Evolutionary conservation across 2,888 invertebrate species (phyloP).

Genomic region (Muscina levida): DNA sequence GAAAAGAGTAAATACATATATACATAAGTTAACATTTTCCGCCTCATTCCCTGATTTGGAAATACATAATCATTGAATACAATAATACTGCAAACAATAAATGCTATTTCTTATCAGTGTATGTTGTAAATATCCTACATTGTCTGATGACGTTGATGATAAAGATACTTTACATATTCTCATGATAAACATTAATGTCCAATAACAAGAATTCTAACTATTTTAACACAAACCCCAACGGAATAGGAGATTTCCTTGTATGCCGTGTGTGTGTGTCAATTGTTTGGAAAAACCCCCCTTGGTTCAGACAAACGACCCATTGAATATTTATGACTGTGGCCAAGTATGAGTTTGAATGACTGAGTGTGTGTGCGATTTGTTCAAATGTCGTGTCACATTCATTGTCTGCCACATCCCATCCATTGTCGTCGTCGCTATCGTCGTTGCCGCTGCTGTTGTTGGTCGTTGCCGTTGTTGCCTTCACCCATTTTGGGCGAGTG

Average conservation of each 20-base stretch:
- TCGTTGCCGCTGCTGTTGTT: background rate
- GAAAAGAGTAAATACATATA: background rate
- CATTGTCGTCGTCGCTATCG: background rate
- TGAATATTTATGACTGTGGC: conserved; percentile 54
- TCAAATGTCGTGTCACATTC: conserved; percentile 53
- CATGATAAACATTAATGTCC: conserved; percentile 27
- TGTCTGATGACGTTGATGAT: conserved; percentile 5
- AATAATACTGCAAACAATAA: too few species aligned
- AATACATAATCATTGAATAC: conserved; percentile 26
- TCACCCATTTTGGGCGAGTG: background rate
- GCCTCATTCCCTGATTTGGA: background rate
- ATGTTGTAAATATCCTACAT: background rate
- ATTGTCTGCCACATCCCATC: conserved; percentile 25
- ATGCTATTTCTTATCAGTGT: conserved; percentile 2
- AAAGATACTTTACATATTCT: conserved; percentile 5
- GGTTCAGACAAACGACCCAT: conserved; percentile 17
- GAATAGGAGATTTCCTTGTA: background rate
- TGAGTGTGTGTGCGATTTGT: conserved; percentile 32
- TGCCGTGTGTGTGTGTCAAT: conserved; percentile 7
- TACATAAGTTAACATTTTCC: background rate
- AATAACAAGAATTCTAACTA: conserved; percentile 32
- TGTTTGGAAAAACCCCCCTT: background rate
- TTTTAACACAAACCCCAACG: conserved; percentile 9
- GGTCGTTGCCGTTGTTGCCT: too few species aligned
- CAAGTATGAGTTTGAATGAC: conserved; percentile 24